Evolutionary conservation across 1,140 invertebrate species (phyloP).

Genomic region (Drosophila willistoni): DNA sequence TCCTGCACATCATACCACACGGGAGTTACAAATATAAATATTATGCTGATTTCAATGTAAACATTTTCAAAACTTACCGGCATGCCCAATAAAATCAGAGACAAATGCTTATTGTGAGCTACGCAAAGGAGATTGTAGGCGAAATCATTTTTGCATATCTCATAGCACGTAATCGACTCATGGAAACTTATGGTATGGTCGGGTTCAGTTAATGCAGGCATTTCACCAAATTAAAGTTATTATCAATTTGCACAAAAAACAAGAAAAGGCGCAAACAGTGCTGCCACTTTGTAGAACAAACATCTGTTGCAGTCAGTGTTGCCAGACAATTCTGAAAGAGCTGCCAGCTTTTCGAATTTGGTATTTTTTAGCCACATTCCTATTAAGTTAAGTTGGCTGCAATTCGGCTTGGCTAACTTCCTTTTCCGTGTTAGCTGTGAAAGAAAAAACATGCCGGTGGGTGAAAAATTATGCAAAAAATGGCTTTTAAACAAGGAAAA

Average conservation of each 20-base stretch:
- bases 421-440: constrained; percentile 83
- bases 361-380: constrained; percentile 39
- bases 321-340: background rate
- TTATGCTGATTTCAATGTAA: background rate
- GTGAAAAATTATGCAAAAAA: constrained; percentile 71
- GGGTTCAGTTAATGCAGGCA: constrained; percentile 43
- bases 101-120: constrained; percentile 50
- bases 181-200: constrained; percentile 50
- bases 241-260: background rate
- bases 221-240: constrained; percentile 20
- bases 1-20: constrained; percentile 41
- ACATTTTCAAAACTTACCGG: constrained; percentile 54
- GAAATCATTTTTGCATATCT: constrained; percentile 73
- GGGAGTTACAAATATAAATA: background rate
- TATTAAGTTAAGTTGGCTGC: constrained; percentile 69
- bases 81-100: constrained; percentile 62
- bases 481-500: constrained; percentile 59
- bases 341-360: background rate
- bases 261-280: constrained; percentile 25
- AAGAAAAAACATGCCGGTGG: constrained; percentile 83
- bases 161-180: constrained; percentile 61
- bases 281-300: background rate
- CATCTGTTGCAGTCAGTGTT: background rate
- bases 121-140: constrained; percentile 72
- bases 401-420: constrained; percentile 71